Percentiles rank a stretch among this genome's conserved stretches.
These are phyloP conservation scores for Mactra quadrangularis DNA, from an alignment of 1,140 invertebrate species.

Conservation along the genomic window DNA sequence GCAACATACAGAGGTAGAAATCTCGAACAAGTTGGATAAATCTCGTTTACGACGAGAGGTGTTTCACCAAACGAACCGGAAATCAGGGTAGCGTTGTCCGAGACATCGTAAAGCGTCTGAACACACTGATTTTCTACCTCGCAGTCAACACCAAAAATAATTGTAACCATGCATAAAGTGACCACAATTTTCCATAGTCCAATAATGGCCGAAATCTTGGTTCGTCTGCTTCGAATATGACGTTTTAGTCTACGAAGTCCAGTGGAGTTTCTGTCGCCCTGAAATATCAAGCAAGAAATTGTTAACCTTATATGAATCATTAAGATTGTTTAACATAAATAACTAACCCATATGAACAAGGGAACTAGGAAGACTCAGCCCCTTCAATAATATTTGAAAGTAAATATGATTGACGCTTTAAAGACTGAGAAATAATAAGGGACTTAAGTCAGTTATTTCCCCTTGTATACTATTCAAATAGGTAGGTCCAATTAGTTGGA, in stretches of 20 bases:
- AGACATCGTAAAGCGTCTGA: slow-evolving; percentile 34
- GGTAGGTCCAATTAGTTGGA: too few relatives aligned
- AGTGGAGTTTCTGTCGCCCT: slow-evolving; percentile 78
- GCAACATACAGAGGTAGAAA: slow-evolving; percentile 30
- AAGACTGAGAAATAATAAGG: too few relatives aligned
- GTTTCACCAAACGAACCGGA: slow-evolving; percentile 22
- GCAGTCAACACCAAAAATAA: slow-evolving; percentile 60
- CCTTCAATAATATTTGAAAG: too few relatives aligned
- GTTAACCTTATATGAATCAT: too few relatives aligned
- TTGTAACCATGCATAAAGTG: slow-evolving; percentile 50
- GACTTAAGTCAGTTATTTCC: too few relatives aligned
- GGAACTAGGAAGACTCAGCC: too few relatives aligned
- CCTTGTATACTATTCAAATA: too few relatives aligned
- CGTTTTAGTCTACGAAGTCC: slow-evolving; percentile 69
- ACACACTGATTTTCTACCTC: slow-evolving; percentile 27
- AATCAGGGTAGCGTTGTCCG: slow-evolving; percentile 5
- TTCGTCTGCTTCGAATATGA: slow-evolving; percentile 66
- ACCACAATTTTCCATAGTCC: slow-evolving; percentile 78
- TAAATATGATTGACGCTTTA: too few relatives aligned
- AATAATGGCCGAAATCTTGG: slow-evolving; percentile 72
- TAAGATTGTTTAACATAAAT: too few relatives aligned
- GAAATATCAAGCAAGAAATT: background rate
- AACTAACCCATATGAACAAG: too few relatives aligned
- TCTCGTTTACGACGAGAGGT: slow-evolving; percentile 19
- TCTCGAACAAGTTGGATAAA: slow-evolving; percentile 7